Conservation (phyloP, 2,888 invertebrate species). For the Tipula helvola region DNA sequence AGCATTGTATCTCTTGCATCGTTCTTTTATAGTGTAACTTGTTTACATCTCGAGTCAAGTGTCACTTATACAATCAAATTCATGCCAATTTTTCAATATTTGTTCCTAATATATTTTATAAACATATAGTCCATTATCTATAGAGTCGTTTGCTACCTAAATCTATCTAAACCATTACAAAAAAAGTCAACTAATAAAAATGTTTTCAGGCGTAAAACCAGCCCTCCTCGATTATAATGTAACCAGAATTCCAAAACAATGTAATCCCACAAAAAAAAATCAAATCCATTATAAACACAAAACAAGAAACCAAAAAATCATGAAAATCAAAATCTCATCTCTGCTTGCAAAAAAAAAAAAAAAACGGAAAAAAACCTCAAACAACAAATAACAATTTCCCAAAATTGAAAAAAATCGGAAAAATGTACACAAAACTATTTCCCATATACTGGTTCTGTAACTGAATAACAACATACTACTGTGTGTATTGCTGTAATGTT, state of each 20-base stretch:
- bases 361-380: not conserved
- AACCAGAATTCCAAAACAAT: not conserved
- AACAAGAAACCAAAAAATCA: not conserved
- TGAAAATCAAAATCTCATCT: not conserved
- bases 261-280: not conserved
- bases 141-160: no score
- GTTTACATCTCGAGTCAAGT: no score
- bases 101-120: no score
- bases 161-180: no score
- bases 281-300: not conserved
- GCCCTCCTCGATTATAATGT: not conserved
- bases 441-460: not conserved
- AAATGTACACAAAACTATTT: not conserved
- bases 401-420: not conserved
- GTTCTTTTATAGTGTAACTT: no score
- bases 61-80: no score
- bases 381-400: not conserved
- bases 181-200: not conserved
- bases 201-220: not conserved
- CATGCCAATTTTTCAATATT: no score
- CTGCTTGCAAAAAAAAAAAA: not conserved
- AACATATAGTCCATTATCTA: no score
- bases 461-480: not conserved
- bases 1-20: no score
- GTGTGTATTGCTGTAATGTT: not conserved